Evolutionary conservation across 2,888 invertebrate species (phyloP), one percentile per base, ranked within the genome.

Genomic region (Buathra laborator): DNA sequence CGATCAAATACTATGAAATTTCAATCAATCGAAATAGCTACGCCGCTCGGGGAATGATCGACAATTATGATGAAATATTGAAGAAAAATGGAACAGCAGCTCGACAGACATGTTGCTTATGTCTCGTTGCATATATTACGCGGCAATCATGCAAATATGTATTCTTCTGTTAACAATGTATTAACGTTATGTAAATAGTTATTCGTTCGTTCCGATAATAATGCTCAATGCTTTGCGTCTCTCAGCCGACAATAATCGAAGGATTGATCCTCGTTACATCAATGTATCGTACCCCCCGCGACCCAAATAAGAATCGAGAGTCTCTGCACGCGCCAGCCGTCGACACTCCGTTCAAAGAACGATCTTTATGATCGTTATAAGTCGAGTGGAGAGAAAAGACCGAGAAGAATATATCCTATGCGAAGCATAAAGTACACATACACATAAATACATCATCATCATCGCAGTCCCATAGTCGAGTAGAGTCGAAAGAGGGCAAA

Each of bases 341-440:
- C 79, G 48, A 56, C 64, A 64, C 68, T 74, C 37, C 37, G n/a
- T 37, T 16, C 24, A 64, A 70, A 67, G 51, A 66, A 48, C 89
- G 89, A 77, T 74, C 71, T 62, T 48, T 48, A 48, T n/a, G 81
- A 84, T 86, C 86, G 72, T 86, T 85, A 81, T 81, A 84, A 81
- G 71, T 81, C 81, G 75, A 78, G 77, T 51, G 84, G 71, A 32
- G 74, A 68, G 43, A 44, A 62, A 75, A 66, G 46, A 19, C 43
- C 29, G 32, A 51, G 48, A 70, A 76, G 76, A 67, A 79, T 51
- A 81, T 80, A 81, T 80, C 44, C 43, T 59, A 66, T 75, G 53
- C 67, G 19, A 68, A 66, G 46, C 9, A 6, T 9, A 32, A 44
- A 32, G 16, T 7, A 43, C 24, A 78, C 19, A n/a, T 14, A 29